Conservation (phyloP, 2,888 invertebrate species). For the Volucella zonaria region DNA sequence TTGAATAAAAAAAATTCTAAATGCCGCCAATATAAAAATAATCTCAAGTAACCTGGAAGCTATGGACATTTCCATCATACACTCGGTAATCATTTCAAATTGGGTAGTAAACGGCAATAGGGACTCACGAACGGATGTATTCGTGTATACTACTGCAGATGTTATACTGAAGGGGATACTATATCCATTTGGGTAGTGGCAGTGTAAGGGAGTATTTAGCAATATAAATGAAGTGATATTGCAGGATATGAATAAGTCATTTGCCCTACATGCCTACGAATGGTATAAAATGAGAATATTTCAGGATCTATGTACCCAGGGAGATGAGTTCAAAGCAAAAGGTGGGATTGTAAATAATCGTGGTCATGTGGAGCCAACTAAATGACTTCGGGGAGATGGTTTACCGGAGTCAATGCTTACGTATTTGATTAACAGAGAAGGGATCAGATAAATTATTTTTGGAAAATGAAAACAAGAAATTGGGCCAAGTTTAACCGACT, state of each 20-base stretch:
- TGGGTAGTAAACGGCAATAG: constrained; percentile 18
- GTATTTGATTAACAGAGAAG: constrained; percentile 28
- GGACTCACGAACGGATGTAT: background rate
- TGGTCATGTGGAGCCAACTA: background rate
- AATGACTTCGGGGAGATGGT: background rate
- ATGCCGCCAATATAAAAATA: background rate
- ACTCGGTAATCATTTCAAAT: constrained; percentile 32
- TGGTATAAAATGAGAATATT: constrained; percentile 35
- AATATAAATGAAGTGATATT: constrained; percentile 21
- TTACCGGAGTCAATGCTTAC: constrained; percentile 14
- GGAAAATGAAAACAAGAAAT: constrained; percentile 2
- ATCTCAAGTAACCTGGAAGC: background rate
- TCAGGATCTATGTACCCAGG: background rate
- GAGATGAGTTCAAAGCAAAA: background rate
- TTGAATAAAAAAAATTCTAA: background rate
- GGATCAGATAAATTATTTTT: background rate
- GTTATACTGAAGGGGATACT: constrained; percentile 8
- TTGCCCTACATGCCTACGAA: constrained; percentile 8
- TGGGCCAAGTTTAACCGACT: background rate
- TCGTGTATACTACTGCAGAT: background rate
- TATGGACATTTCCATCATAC: constrained; percentile 16
- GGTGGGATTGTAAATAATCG: constrained; percentile 27
- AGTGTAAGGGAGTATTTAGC: background rate
- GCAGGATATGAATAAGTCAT: constrained; percentile 47
- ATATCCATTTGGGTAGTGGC: background rate